Percentiles rank a stretch among this genome's conserved stretches.
These are phyloP conservation scores for Dendrocincla fuliginosa DNA, from an alignment of 2,797 vertebrate species.

Conservation along the genomic window DNA sequence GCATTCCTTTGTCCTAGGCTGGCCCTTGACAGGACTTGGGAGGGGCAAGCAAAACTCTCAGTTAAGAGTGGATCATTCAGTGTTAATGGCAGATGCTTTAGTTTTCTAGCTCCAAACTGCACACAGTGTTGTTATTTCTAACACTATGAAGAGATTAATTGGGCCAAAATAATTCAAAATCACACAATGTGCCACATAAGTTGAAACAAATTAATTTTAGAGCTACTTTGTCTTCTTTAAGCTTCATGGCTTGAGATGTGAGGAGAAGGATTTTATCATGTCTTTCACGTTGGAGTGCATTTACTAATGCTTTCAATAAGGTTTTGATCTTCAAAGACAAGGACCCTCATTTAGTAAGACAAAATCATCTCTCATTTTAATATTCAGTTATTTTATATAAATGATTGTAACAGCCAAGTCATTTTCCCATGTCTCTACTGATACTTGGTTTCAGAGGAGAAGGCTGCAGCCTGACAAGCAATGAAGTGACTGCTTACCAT, in stretches of 20 bases:
- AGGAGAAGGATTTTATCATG: neutral
- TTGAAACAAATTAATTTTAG: neutral
- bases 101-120: neutral
- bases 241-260: neutral
- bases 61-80: accelerated
- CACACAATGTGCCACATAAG: neutral
- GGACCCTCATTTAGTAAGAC: neutral
- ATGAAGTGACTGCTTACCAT: neutral
- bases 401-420: neutral
- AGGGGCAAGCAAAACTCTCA: neutral
- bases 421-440: neutral
- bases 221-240: neutral
- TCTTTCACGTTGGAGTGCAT: neutral
- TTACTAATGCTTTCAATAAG: neutral
- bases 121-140: neutral
- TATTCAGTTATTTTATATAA: neutral
- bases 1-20: neutral
- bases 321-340: neutral
- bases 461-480: neutral
- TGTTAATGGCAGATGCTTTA: neutral
- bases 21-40: neutral
- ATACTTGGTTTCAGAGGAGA: neutral
- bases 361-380: neutral
- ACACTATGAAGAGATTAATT: neutral
- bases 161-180: neutral